phyloP scores from a whole-genome alignment of 2,888 invertebrate genomes.

The Julus scanicus region DNA sequence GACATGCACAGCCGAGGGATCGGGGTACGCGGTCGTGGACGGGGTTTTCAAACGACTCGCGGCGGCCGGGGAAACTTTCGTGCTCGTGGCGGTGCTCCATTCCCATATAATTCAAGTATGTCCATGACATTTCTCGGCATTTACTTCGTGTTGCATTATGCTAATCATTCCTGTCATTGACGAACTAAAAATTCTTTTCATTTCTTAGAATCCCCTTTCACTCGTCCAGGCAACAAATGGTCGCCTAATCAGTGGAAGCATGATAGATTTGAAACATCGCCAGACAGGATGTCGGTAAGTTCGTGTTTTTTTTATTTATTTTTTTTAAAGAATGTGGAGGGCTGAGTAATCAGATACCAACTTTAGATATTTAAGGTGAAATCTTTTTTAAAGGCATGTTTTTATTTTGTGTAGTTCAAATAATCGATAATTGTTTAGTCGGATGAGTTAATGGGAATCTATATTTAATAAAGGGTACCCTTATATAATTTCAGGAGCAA shows the following conservation, averaged over 20 bases:
- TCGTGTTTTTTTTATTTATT: neutral
- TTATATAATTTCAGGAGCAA: conserved; percentile 32
- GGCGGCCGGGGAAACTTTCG: conserved; percentile 51
- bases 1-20: conserved; percentile 36
- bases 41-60: neutral
- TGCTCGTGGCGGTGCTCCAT: conserved; percentile 30
- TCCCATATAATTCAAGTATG: conserved; percentile 46
- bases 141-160: neutral
- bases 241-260: conserved; percentile 60
- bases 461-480: neutral
- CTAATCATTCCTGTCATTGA: neutral
- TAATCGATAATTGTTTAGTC: neutral
- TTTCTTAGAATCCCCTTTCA: conserved; percentile 6
- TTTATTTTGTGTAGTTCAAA: no score
- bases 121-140: neutral
- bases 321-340: neutral
- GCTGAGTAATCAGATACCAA: neutral
- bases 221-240: conserved; percentile 57
- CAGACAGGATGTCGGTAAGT: conserved; percentile 58
- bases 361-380: neutral
- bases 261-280: conserved; percentile 59
- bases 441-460: neutral
- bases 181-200: neutral
- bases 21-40: conserved; percentile 36
- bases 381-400: no score